Evolutionary conservation across 2,888 invertebrate genomes (phyloP).

Genomic region (Melitaea athalia): DNA sequence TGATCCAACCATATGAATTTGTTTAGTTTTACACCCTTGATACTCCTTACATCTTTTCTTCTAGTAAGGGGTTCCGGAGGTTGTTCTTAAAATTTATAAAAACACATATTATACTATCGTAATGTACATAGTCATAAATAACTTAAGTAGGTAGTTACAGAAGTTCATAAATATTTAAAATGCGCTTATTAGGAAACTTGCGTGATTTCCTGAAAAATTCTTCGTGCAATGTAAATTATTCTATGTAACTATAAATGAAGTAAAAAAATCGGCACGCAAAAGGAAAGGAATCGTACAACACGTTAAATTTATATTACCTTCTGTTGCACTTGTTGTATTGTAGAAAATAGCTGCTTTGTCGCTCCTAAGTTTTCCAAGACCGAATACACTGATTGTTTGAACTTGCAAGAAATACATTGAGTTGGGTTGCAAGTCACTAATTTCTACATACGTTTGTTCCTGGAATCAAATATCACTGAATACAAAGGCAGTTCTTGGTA

Average conservation of each 20-base stretch:
- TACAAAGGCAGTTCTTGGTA: too few species aligned
- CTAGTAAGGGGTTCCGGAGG: conserved; percentile 58
- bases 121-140: conserved; percentile 2
- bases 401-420: conserved; percentile 90
- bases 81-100: conserved; percentile 48
- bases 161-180: conserved; percentile 21
- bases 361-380: conserved; percentile 85
- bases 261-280: neutral
- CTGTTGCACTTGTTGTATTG: conserved; percentile 84
- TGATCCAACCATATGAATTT: conserved; percentile 71
- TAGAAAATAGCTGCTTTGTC: conserved; percentile 87
- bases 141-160: neutral
- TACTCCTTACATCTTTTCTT: conserved; percentile 52
- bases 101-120: neutral
- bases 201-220: conserved; percentile 24
- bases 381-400: conserved; percentile 87
- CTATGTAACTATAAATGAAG: conserved; percentile 1
- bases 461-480: conserved; percentile 52
- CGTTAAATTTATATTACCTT: conserved; percentile 44
- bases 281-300: conserved; percentile 7
- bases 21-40: conserved; percentile 63
- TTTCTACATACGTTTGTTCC: conserved; percentile 84
- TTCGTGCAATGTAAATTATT: conserved; percentile 9
- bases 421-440: conserved; percentile 85
- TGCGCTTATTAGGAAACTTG: conserved; percentile 19